These are phyloP conservation scores for Heliornis fulica DNA, from an alignment of 2,113 vertebrate species.

Conservation along the genomic window DNA sequence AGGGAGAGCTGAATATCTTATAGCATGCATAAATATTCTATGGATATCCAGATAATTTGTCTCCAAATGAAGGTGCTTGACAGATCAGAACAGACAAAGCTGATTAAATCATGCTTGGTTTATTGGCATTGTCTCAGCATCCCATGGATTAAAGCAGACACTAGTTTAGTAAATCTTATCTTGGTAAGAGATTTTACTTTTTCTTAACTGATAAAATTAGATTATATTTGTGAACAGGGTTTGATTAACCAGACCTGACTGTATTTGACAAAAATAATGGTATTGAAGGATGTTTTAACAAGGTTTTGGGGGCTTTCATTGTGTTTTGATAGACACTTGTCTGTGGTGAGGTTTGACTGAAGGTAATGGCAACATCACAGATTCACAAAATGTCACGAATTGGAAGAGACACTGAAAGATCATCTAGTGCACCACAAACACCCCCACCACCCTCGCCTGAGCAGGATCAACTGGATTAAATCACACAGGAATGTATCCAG, in stretches of 20 bases:
- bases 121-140: conserved; percentile 58
- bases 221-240: conserved; percentile 42
- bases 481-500: no score
- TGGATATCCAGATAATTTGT: conserved; percentile 54
- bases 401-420: no score
- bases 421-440: no score
- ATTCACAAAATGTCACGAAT: no score
- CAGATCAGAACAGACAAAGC: conserved; percentile 62
- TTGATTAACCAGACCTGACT: conserved; percentile 63
- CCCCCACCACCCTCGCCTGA: no score
- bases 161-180: no score
- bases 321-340: neutral
- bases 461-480: no score
- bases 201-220: conserved; percentile 59
- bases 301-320: neutral
- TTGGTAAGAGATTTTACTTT: no score
- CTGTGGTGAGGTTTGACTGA: neutral
- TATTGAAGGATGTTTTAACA: conserved; percentile 62
- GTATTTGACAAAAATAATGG: conserved; percentile 44
- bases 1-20: neutral
- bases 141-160: conserved; percentile 63
- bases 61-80: conserved; percentile 44
- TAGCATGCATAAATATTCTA: conserved; percentile 44
- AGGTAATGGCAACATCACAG: neutral
- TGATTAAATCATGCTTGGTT: conserved; percentile 62